Evolutionary conservation across 2,888 invertebrate genomes (phyloP).

Genomic region (Ophion ellenae): DNA sequence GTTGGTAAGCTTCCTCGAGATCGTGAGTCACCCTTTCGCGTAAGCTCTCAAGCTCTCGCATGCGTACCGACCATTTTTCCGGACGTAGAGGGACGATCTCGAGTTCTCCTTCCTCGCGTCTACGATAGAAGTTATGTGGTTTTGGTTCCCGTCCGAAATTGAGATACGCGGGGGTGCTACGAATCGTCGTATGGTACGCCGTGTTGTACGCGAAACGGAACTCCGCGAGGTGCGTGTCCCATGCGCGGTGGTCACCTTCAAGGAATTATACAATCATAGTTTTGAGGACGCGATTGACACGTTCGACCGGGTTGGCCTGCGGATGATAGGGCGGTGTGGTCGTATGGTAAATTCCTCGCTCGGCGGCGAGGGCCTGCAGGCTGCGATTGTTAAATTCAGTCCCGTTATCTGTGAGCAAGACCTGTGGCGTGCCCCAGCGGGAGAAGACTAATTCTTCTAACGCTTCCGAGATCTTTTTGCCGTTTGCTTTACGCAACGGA

Average conservation of each 20-base stretch:
- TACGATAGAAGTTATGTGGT: too few species aligned
- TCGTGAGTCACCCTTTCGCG: too few species aligned
- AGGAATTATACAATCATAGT: conserved; percentile 51
- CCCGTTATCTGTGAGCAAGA: too few species aligned
- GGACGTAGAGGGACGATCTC: not conserved
- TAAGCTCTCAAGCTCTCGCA: not conserved
- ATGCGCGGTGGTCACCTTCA: conserved; percentile 59
- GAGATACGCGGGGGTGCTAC: conserved; percentile 49
- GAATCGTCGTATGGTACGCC: conserved; percentile 50
- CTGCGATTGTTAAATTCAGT: conserved; percentile 59
- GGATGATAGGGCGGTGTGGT: too few species aligned
- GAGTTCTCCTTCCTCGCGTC: conserved; percentile 24
- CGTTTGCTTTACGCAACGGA: conserved; percentile 62
- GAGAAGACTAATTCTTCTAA: conserved; percentile 53
- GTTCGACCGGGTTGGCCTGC: conserved; percentile 17
- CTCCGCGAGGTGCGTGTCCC: conserved; percentile 62
- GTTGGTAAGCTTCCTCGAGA: not conserved
- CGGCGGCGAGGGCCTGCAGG: conserved; percentile 18
- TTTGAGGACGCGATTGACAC: not conserved
- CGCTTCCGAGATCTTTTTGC: conserved; percentile 14
- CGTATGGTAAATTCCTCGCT: conserved; percentile 35
- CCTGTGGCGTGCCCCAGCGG: conserved; percentile 45
- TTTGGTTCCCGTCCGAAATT: too few species aligned
- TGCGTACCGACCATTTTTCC: not conserved
- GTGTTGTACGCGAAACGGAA: conserved; percentile 65